A percentile compares a stretch with the other conserved stretches of the same genome.
These are phyloP conservation scores for Acleris literana DNA, from an alignment of 2,888 invertebrate species.

Conservation along the genomic window DNA sequence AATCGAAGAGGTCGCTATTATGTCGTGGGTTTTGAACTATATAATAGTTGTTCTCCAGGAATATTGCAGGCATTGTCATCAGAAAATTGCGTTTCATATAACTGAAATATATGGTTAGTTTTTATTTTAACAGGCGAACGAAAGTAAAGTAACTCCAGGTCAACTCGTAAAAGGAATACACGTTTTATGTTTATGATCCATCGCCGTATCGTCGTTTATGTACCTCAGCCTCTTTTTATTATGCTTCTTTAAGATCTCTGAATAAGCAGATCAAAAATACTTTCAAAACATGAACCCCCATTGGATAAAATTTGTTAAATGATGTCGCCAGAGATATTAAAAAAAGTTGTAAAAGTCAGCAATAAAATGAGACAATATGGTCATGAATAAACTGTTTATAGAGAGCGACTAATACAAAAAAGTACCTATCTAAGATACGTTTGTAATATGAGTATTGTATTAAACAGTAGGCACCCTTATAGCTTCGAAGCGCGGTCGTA, in stretches of 20 bases:
- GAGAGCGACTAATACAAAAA: too few species aligned
- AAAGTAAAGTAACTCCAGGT: constrained; percentile 44
- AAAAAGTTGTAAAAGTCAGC: constrained; percentile 59
- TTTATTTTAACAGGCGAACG: constrained; percentile 55
- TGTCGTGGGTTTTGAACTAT: too few species aligned
- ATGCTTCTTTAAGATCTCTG: constrained; percentile 45
- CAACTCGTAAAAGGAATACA: constrained; percentile 48
- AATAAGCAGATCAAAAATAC: constrained; percentile 45
- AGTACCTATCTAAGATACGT: background rate
- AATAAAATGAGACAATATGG: constrained; percentile 53
- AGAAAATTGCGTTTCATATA: constrained; percentile 51
- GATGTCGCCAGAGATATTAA: constrained; percentile 46
- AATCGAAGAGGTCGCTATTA: too few species aligned
- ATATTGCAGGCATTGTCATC: constrained; percentile 12
- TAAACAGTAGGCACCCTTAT: background rate
- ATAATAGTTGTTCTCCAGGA: background rate
- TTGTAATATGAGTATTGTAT: constrained; percentile 1
- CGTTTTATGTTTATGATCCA: constrained; percentile 64
- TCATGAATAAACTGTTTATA: constrained; percentile 17
- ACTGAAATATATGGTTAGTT: constrained; percentile 57
- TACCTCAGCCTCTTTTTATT: constrained; percentile 54
- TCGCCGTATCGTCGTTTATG: constrained; percentile 55
- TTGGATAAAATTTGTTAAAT: constrained; percentile 39
- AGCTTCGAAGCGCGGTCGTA: background rate
- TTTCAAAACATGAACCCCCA: constrained; percentile 35